Evolutionary conservation across 2,888 invertebrate species (phyloP).

Genomic region (Watsonalla cultraria): DNA sequence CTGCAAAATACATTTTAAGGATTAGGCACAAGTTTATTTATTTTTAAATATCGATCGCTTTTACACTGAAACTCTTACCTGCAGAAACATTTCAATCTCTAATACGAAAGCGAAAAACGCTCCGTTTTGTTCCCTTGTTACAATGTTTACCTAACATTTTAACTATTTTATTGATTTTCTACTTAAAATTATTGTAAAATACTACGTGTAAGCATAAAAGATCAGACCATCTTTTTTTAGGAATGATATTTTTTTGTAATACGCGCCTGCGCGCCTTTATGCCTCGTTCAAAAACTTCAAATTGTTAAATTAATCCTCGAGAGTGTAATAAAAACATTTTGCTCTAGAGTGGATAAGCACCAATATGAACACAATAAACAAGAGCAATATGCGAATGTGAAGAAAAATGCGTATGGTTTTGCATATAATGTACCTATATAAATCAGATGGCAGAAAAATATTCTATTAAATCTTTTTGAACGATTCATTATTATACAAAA

Average conservation of each 20-base stretch:
- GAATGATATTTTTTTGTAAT: slow-evolving; percentile 10
- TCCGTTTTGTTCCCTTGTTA: slow-evolving; percentile 48
- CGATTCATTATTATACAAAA: too few species aligned
- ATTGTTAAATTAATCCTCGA: too few species aligned
- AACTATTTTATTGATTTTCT: slow-evolving; percentile 32
- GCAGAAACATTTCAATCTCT: slow-evolving; percentile 73
- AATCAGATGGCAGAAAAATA: too few species aligned
- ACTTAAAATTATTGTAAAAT: slow-evolving; percentile 34
- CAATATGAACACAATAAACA: background rate
- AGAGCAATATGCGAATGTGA: background rate
- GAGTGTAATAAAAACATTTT: too few species aligned
- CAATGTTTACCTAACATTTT: slow-evolving; percentile 57
- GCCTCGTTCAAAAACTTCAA: slow-evolving; percentile 4
- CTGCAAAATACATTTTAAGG: slow-evolving; percentile 41
- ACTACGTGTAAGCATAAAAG: slow-evolving; percentile 26
- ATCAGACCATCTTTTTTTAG: slow-evolving; percentile 26
- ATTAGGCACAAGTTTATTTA: background rate
- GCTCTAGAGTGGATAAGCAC: too few species aligned
- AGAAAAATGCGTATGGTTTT: too few species aligned
- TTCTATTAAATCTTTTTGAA: too few species aligned
- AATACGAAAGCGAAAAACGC: slow-evolving; percentile 56
- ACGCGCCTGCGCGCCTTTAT: slow-evolving; percentile 28
- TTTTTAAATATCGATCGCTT: slow-evolving; percentile 35
- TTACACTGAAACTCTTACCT: slow-evolving; percentile 44
- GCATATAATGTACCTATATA: too few species aligned